Evolutionary conservation across 2,888 invertebrate genomes (phyloP).

Genomic region (Corbicula japonica): DNA sequence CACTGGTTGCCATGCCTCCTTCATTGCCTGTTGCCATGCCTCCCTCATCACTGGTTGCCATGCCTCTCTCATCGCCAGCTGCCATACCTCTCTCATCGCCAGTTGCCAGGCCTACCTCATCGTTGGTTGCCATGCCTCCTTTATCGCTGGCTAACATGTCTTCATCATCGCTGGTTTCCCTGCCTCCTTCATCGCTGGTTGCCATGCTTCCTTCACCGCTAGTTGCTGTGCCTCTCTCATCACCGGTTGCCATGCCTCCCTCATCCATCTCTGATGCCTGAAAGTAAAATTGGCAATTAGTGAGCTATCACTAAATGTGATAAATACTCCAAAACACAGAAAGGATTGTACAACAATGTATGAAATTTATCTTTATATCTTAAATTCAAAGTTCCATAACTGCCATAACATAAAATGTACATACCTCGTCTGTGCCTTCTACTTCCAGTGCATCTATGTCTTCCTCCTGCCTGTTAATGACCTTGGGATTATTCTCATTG

Average conservation of each 20-base stretch:
- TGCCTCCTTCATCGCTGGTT: conserved; percentile 11
- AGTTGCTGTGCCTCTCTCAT: conserved; percentile 3
- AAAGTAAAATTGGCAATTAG: too few relatives aligned
- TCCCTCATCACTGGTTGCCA: conserved; percentile 9
- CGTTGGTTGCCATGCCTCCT: conserved; percentile 3
- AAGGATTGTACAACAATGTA: not conserved
- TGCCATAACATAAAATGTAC: conserved; percentile 18
- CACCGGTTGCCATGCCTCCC: conserved; percentile 3
- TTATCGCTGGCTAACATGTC: not conserved
- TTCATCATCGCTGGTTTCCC: conserved; percentile 1
- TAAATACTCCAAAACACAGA: conserved; percentile 1
- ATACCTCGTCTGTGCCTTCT: conserved; percentile 20
- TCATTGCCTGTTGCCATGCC: not conserved
- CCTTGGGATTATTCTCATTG: conserved; percentile 20
- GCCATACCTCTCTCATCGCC: not conserved
- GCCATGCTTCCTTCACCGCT: conserved; percentile 3
- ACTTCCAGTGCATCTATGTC: conserved; percentile 17
- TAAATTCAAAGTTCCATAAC: not conserved
- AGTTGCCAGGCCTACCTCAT: conserved; percentile 1
- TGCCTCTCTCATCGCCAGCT: conserved; percentile 5
- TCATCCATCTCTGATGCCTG: too few relatives aligned
- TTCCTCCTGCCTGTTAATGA: not conserved
- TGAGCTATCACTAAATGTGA: conserved; percentile 2
- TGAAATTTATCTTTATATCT: not conserved
- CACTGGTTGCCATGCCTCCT: too few relatives aligned